These are phyloP conservation scores for Datnioides undecimradiatus DNA, from an alignment of 2,113 vertebrate genomes.

Conservation along the genomic window DNA sequence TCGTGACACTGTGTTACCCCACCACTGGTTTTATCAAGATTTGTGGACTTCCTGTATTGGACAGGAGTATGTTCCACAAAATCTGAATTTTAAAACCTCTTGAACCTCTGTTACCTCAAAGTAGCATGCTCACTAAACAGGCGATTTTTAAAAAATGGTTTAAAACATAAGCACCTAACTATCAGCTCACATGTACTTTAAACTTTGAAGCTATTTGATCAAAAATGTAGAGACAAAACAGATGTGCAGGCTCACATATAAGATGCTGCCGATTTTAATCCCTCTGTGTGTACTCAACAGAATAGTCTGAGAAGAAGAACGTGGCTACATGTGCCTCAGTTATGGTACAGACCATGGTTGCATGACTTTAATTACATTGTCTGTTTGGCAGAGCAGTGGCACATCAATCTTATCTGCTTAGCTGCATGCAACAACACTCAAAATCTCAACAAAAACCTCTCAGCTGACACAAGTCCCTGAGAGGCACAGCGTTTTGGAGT, in stretches of 20 bases:
- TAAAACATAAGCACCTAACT: not conserved
- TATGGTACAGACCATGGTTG: constrained; percentile 59
- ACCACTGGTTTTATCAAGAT: not conserved
- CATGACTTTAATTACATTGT: constrained; percentile 76
- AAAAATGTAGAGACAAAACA: constrained; percentile 15
- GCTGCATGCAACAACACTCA: constrained; percentile 55
- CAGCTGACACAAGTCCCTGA: constrained; percentile 27
- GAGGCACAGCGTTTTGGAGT: not conserved
- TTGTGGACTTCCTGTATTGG: not conserved
- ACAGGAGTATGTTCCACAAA: not conserved
- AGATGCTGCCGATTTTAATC: constrained; percentile 25
- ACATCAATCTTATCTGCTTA: constrained; percentile 76
- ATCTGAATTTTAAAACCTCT: not conserved
- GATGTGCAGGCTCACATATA: too few species aligned
- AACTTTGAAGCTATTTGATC: not conserved
- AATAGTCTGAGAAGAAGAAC: constrained; percentile 23
- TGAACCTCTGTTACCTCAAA: not conserved
- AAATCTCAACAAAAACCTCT: constrained; percentile 55
- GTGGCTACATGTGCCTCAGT: constrained; percentile 38
- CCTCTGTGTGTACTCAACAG: constrained; percentile 5
- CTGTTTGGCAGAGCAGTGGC: constrained; percentile 66
- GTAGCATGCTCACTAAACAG: not conserved
- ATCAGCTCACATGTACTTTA: not conserved
- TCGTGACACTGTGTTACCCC: not conserved
- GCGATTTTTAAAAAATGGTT: not conserved